phyloP scores from a whole-genome alignment of 2,797 vertebrate species.

The Apogon hyalosoma region DNA sequence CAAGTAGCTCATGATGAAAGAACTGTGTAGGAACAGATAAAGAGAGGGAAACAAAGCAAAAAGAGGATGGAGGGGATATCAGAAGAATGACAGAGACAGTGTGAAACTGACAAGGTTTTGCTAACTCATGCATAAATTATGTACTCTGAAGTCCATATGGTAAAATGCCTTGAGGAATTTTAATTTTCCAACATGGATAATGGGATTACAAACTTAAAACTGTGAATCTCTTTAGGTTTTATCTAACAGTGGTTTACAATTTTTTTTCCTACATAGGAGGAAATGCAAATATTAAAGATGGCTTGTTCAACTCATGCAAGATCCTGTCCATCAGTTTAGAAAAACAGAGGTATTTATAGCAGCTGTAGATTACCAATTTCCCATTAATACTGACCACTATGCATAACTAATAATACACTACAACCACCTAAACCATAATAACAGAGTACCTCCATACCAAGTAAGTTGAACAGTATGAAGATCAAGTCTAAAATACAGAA shows the following conservation, averaged over 20 bases:
- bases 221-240: not conserved
- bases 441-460: slow-evolving; percentile 2
- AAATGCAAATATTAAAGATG: not conserved
- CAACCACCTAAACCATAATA: slow-evolving; percentile 8
- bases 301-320: not conserved
- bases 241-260: not conserved
- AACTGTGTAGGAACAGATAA: slow-evolving; percentile 2
- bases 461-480: not conserved
- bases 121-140: not conserved
- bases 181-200: not conserved
- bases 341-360: too few species aligned
- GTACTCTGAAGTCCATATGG: not conserved
- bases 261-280: not conserved
- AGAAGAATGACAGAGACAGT: not conserved
- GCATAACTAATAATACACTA: too few species aligned
- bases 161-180: not conserved
- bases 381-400: too few species aligned
- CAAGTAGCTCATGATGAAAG: slow-evolving; percentile 10
- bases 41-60: not conserved
- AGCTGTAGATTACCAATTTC: too few species aligned
- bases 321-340: too few species aligned
- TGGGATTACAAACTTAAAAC: not conserved
- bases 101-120: not conserved
- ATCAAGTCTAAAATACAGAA: not conserved
- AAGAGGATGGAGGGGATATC: not conserved